Conservation (phyloP, 2,888 invertebrate species). For the Drosophila niveifrons region DNA sequence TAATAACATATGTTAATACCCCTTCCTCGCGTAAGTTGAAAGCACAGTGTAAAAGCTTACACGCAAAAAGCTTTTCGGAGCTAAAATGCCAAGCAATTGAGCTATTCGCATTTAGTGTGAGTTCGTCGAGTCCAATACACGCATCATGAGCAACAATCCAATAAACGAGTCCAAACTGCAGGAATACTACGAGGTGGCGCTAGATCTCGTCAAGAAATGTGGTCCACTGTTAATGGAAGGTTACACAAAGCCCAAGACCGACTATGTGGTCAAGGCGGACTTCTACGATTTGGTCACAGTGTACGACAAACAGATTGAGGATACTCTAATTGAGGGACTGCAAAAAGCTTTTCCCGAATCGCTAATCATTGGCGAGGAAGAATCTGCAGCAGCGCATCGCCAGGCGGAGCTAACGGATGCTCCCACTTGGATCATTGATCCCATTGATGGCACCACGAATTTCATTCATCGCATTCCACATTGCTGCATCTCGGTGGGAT, state of each 20-base stretch:
- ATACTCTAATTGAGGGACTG: constrained; percentile 88
- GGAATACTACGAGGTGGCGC: constrained; percentile 80
- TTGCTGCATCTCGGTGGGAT: constrained; percentile 90
- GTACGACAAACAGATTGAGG: constrained; percentile 91
- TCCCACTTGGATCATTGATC: constrained; percentile 95
- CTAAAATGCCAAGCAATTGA: constrained; percentile 18
- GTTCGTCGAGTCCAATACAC: constrained; percentile 23
- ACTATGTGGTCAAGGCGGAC: constrained; percentile 86
- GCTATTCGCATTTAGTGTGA: constrained; percentile 40
- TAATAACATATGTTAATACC: constrained; percentile 4
- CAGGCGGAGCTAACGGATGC: constrained; percentile 88
- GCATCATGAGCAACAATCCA: constrained; percentile 44
- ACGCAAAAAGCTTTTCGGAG: constrained; percentile 38
- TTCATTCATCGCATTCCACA: constrained; percentile 90
- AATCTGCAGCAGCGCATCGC: constrained; percentile 79
- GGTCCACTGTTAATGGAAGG: constrained; percentile 83
- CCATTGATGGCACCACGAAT: constrained; percentile 95
- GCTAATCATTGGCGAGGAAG: constrained; percentile 93
- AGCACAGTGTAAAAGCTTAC: constrained; percentile 52
- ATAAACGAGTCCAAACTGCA: constrained; percentile 69
- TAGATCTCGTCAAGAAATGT: constrained; percentile 82
- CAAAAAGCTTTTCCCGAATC: constrained; percentile 88
- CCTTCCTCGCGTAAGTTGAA: constrained; percentile 36
- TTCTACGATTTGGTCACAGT: constrained; percentile 92
- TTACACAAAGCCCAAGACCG: constrained; percentile 78